A percentile compares a stretch with the other conserved stretches of the same genome.
These are phyloP conservation scores for Collichthys lucidus DNA, from an alignment of 2,113 vertebrate species.

Conservation along the genomic window DNA sequence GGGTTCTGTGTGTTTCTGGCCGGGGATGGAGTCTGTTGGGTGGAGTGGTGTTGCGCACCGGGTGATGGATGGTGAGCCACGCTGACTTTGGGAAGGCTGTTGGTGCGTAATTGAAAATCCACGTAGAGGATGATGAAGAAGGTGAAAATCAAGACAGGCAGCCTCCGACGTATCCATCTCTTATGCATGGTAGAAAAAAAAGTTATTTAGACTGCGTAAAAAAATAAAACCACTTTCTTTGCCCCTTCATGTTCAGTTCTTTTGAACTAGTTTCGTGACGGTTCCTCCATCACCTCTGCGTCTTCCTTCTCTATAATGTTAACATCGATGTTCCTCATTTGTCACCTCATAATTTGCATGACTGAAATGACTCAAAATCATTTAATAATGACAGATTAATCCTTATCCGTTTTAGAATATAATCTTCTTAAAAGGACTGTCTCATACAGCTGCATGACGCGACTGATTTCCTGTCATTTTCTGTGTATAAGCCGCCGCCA, in stretches of 20 bases:
- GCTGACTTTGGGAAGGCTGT: conserved; percentile 25
- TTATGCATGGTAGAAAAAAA: conserved; percentile 55
- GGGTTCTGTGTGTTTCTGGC: conserved; percentile 63
- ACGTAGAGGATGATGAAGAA: conserved; percentile 75
- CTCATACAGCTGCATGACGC: background rate
- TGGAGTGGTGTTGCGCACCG: conserved; percentile 62
- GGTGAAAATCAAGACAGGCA: conserved; percentile 67
- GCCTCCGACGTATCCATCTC: conserved; percentile 66
- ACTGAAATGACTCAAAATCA: background rate
- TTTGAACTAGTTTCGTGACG: conserved; percentile 1
- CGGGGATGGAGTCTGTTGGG: conserved; percentile 49
- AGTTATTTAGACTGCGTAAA: background rate
- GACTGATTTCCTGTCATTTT: background rate
- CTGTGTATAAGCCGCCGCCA: background rate
- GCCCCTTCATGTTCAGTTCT: background rate
- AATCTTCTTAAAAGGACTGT: too few species aligned
- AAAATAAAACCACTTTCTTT: background rate
- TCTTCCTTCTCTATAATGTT: conserved; percentile 21
- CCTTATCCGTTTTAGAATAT: background rate
- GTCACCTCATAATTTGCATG: background rate
- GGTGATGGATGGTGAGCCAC: background rate
- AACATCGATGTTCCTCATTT: background rate
- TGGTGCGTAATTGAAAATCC: conserved; percentile 74
- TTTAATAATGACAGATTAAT: background rate
- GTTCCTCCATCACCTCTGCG: conserved; percentile 36